Base-by-base conservation (phyloP, 2,797 vertebrate genomes). In the Lerista edwardsae region DNA sequence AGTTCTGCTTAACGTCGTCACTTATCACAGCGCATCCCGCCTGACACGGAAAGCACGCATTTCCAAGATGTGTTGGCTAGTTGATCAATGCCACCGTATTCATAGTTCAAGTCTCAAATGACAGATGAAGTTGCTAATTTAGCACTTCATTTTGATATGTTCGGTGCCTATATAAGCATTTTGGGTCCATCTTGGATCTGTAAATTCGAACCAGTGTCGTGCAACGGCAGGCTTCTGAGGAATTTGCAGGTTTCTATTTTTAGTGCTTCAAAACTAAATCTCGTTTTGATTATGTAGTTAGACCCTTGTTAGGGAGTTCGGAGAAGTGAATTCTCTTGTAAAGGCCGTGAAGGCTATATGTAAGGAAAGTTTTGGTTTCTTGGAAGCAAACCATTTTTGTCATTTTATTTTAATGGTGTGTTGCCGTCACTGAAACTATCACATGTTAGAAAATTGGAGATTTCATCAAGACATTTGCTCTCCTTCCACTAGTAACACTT, bases 1-100 rank as follows among this genome's bases (percentile, higher is more conserved):
- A 72, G 59, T 77, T 84, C 65, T 81, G 47, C 59, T 80, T 84
- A 84, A 80, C 80, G 73, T 36, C 65, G 41, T 64, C 77, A 87
- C 55, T 81, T 81, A 76, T 57, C 73, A 84, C 23, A 76, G 57
- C 44, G 64, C 64, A 71, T 77, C 73, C 73, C 82, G 21, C 29
- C 41, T 84, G 55, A 55, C 6, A 29, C 77, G 72, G 67, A 75
- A 80, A 41, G 55, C 34, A 39, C 44, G 69, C 23, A 41, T 72
- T 69, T 57, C 57, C 74, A 64, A 69, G 65, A 75, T 75, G 65
- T 80, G 23, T 84, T 57, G 57, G 55, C 44, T 57, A 17, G 65
- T 47, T 64, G 72, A 87, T 80, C 84, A 80, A 17, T 65, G 69
- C 14, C 25, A 55, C 44, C 11, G n/a, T 36, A 67, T 76, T 80